phyloP scores from a whole-genome alignment of 1,140 invertebrate genomes.

The Drosophila bocki region DNA sequence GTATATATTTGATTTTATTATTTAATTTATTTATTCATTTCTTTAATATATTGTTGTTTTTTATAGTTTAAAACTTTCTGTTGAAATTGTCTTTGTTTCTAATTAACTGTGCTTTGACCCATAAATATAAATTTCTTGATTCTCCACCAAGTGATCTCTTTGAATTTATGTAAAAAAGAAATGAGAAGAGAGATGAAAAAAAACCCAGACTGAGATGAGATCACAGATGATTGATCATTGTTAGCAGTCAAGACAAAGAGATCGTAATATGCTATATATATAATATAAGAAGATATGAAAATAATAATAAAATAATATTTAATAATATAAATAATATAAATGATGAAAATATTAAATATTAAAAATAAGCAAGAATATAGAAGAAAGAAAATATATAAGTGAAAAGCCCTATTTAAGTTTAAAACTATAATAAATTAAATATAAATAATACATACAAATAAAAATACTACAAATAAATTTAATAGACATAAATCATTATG shows the following conservation, averaged over 20 bases:
- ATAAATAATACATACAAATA: background rate
- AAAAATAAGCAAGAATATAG: no score
- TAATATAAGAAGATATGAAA: no score
- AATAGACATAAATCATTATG: no score
- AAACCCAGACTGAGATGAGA: slow-evolving; percentile 33
- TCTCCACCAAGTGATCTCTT: background rate
- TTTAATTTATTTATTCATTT: no score
- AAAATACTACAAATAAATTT: background rate
- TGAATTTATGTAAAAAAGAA: slow-evolving; percentile 27
- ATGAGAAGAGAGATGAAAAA: slow-evolving; percentile 6
- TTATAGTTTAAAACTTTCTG: background rate
- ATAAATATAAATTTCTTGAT: slow-evolving; percentile 19
- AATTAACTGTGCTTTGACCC: slow-evolving; percentile 4
- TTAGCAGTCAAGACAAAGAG: slow-evolving; percentile 21
- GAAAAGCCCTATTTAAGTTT: background rate
- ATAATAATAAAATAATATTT: no score
- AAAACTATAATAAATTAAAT: background rate
- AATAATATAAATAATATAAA: no score
- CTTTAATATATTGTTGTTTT: no score
- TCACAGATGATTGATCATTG: slow-evolving; percentile 46
- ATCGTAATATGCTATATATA: slow-evolving; percentile 4
- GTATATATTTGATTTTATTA: no score
- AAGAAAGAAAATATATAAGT: no score
- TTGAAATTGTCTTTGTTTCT: no score
- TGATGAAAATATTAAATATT: no score